Evolutionary conservation across 2,797 vertebrate species (phyloP), one percentile per base, ranked within the genome.

Genomic region (Sebastes kiyomatsui): DNA sequence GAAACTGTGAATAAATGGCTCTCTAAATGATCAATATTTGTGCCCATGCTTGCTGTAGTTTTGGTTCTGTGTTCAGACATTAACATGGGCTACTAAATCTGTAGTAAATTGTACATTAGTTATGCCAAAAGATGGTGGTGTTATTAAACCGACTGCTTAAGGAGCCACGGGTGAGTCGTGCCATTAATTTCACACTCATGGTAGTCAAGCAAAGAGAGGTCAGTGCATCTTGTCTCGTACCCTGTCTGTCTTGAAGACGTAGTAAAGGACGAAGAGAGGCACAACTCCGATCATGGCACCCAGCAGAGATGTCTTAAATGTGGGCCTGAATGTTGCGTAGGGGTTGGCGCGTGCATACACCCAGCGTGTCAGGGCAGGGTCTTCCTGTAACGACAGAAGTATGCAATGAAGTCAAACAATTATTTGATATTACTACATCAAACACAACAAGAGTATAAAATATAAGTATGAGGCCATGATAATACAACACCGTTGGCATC

Each of bases 361-460:
- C 98, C 98, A 99, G 35, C 96, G 96, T 2, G 82, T 5, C 84
- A 99, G 67, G 0, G 98, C 98, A 23, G 97, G 97, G 76, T 99
- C 95, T 77, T 98, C 97, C 98, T 99, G 88, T 5, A 83, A 72
- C 80, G 6, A 83, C 25, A 84, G 22, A 82, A 12, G 16, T 2
- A 77, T 42, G n/a, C 46, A 42, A 7, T 20, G 0, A 1, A 22
- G 5, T 13, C 18, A 46, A 28, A 18, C 4, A 54, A 23, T 46
- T 16, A 20, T 22, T 42, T 59, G 14, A 69, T n/a, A 22, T 58
- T 27, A 23, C 33, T 25, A 32, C 8, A 70, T 22, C 18, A 59
- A n/a, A 68, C 16, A 61, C 23, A 46, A 55, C 7, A n/a, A 7
- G 14, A 38, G 11, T 22, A 27, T 25, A 22, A 38, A 3, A 27